These are phyloP conservation scores for Copidosoma floridanum DNA, from an alignment of 1,140 invertebrate species.

Conservation along the genomic window DNA sequence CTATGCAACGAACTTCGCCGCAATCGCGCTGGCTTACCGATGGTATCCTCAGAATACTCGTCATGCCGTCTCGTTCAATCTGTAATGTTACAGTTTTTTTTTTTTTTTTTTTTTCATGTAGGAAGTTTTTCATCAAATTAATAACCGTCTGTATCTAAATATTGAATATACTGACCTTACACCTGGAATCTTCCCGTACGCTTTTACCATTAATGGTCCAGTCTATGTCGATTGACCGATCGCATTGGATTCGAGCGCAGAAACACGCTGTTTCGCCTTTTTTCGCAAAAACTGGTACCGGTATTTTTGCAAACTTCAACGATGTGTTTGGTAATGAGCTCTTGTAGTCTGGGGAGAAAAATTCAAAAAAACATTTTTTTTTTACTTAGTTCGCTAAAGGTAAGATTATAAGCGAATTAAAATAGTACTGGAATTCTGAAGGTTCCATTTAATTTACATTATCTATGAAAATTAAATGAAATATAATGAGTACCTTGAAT, in stretches of 20 bases:
- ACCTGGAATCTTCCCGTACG: constrained; percentile 40
- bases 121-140: background rate
- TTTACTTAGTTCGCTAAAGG: background rate
- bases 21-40: constrained; percentile 55
- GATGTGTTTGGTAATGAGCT: constrained; percentile 31
- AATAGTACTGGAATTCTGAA: no score
- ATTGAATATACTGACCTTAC: constrained; percentile 41
- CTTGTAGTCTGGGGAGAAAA: constrained; percentile 38
- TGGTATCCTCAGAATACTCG: constrained; percentile 58
- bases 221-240: constrained; percentile 41
- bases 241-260: constrained; percentile 46
- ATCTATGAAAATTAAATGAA: background rate
- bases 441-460: no score
- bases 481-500: constrained; percentile 55
- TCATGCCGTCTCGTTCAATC: constrained; percentile 57
- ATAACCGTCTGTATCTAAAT: no score
- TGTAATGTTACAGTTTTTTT: constrained; percentile 35
- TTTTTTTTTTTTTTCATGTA: no score
- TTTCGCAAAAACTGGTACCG: constrained; percentile 44
- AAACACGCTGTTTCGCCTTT: constrained; percentile 51
- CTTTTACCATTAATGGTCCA: constrained; percentile 55
- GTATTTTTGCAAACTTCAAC: constrained; percentile 51
- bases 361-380: no score
- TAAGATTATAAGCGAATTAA: no score
- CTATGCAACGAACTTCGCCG: constrained; percentile 55